Base-by-base conservation (phyloP, 2,797 vertebrate genomes). In the Prionace glauca region DNA sequence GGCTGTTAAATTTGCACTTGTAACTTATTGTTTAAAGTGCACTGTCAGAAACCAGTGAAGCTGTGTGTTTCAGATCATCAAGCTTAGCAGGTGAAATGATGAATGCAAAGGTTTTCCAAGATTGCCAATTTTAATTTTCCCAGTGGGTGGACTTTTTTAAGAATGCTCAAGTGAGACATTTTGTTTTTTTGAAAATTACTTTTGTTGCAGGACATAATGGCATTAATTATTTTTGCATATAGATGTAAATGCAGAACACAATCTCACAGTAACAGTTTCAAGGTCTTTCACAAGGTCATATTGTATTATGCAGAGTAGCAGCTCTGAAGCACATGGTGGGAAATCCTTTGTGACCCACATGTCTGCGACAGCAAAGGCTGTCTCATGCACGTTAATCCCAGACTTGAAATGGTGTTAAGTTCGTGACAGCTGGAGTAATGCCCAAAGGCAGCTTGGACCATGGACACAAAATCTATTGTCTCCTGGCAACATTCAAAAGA, bases 301-400 rank as follows among this genome's bases (percentile, higher is more conserved):
- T 71, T 95, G 95, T 96, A 67, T 94, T 0, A 0, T 69, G 86
- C 69, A 12, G 95, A 96, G 32, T 67, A 0, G 50, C 0, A 26
- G 69, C 11, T 67, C 60, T 88, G 62, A 45, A 96, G 96, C 95
- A 95, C 36, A 62, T 94, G 96, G 95, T 79, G 96, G 96, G 96
- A 97, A 97, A 97, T 97, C 96, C 96, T 96, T 95, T 96, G 95
- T 96, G 96, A 97, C 96, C 96, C 96, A 96, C 87, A 74, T 62
- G 69, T 95, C 96, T 96, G 92, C 95, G 77, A 96, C 95, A 96
- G 96, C 95, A 97, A 96, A 96, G 96, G 62, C 96, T 96, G 96
- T 95, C 96, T 96, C 96, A 96, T 96, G 95, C 95, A 96, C 93
- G 56, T 96, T 97, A 97, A 97, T 97, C 96, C 96, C 90, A 0